Base-by-base conservation (phyloP, 2,113 vertebrate species). In the Emydocephalus ijimae region DNA sequence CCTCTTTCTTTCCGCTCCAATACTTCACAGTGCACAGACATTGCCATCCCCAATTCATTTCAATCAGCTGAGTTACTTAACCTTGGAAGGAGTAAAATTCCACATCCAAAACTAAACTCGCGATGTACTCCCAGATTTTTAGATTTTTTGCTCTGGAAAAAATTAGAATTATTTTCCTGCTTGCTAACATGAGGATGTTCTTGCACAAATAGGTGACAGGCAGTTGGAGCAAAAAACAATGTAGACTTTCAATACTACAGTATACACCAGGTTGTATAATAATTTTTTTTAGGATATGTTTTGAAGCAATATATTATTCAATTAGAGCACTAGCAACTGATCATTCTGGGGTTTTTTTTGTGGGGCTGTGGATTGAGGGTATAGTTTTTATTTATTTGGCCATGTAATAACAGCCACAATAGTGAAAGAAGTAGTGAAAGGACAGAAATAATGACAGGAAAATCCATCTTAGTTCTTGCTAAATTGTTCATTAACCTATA, bases 21-120 rank as follows among this genome's bases (percentile, higher is more conserved):
- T 93, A 43, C 91, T 92, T 81, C 89, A 90, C 90, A 85, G 52
- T 95, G 94, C 92, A 91, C 94, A 96, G 93, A 39, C 93, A 94
- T 0, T 7, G 45, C 43, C 92, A 92, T 88, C 69, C 90, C 59
- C 89, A 85, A 39, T 92, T 96, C 94, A 91, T 96, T 95, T 94
- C 86, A 94, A n/a, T 92, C 64, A 89, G 59, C 90, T 90, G 89
- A 93, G 14, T 93, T 89, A 92, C 61, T 88, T 97, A 92, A 94
- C 93, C 93, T 95, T 95, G 92, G 85, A 93, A 92, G 92, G 85
- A 85, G 34, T 64, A 85, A 74, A 74, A 95, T 94, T 92, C 56
- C 14, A 14, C 48, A 52, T 24, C 85, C 50, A 56, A 87, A 87
- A 18, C 34, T 91, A 15, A 52, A 81, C 54, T 88, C 24, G 55